These are phyloP conservation scores for Leuctra nigra DNA, from an alignment of 2,888 invertebrate genomes.

Conservation along the genomic window DNA sequence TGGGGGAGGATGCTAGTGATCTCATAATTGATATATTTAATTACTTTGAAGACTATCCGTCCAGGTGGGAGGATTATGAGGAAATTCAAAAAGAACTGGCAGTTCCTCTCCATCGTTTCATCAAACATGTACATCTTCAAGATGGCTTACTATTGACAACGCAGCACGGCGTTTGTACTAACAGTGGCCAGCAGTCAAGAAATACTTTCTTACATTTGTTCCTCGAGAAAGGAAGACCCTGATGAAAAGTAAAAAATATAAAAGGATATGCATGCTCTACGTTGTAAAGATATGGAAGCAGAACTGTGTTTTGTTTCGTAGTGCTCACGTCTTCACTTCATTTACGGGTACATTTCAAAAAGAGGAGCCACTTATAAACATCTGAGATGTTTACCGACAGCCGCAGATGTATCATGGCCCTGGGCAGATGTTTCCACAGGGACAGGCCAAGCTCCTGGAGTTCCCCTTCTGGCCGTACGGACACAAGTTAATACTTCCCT, in stretches of 20 bases:
- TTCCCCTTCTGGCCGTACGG: neutral
- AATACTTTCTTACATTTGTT: conserved; percentile 26
- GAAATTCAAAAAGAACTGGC: conserved; percentile 23
- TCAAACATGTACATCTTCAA: conserved; percentile 24
- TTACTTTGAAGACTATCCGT: conserved; percentile 25
- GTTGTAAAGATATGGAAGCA: conserved; percentile 9
- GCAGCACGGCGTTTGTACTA: conserved; percentile 23
- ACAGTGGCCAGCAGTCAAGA: conserved; percentile 24
- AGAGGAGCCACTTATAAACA: conserved; percentile 23
- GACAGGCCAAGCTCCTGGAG: no score
- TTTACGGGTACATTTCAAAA: conserved; percentile 23
- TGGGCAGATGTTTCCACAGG: no score
- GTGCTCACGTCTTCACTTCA: conserved; percentile 21
- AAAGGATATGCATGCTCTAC: conserved; percentile 13
- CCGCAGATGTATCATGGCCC: no score
- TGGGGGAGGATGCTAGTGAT: neutral
- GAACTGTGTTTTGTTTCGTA: conserved; percentile 18
- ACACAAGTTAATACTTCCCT: neutral
- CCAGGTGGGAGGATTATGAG: conserved; percentile 24
- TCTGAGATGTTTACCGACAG: no score
- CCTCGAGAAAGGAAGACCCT: conserved; percentile 21
- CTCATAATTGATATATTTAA: neutral
- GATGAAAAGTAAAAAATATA: conserved; percentile 8
- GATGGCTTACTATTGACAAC: conserved; percentile 25
- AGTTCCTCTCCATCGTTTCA: conserved; percentile 21